phyloP scores from a whole-genome alignment of 2,797 vertebrate genomes.

The Cuniculus paca region DNA sequence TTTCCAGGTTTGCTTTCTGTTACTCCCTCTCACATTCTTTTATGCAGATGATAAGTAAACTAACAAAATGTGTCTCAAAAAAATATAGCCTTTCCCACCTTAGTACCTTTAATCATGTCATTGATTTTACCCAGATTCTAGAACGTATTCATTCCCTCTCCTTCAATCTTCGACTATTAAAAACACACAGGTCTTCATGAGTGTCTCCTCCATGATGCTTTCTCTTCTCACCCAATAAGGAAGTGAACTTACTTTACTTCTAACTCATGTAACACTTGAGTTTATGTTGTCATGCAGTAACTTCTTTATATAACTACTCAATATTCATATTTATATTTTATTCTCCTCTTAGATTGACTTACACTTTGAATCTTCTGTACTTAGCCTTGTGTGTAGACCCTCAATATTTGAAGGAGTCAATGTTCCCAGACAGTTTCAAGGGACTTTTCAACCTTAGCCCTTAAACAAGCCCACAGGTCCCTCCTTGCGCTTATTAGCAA shows the following conservation, averaged over 20 bases:
- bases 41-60: conserved; percentile 29
- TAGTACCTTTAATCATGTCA: not conserved
- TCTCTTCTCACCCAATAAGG: not conserved
- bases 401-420: not conserved
- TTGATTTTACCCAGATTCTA: conserved; percentile 33
- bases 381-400: not conserved
- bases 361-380: not conserved
- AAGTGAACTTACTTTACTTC: conserved; percentile 19
- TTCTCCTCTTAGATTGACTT: not conserved
- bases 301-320: not conserved
- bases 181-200: not conserved
- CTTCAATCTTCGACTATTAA: not conserved
- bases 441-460: conserved; percentile 6
- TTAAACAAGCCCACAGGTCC: not conserved
- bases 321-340: conserved; percentile 43
- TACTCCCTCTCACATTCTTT: conserved; percentile 29
- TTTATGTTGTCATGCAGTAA: not conserved
- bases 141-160: not conserved
- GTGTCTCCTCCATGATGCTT: not conserved
- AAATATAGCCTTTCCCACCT: not conserved
- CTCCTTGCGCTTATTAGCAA: not conserved
- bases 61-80: not conserved
- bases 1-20: conserved; percentile 48
- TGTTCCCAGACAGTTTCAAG: conserved; percentile 29
- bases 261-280: not conserved